A percentile compares a stretch with the other conserved stretches of the same genome.
Conservation (phyloP, 2,113 vertebrate species). For the Microtus montanus region DNA sequence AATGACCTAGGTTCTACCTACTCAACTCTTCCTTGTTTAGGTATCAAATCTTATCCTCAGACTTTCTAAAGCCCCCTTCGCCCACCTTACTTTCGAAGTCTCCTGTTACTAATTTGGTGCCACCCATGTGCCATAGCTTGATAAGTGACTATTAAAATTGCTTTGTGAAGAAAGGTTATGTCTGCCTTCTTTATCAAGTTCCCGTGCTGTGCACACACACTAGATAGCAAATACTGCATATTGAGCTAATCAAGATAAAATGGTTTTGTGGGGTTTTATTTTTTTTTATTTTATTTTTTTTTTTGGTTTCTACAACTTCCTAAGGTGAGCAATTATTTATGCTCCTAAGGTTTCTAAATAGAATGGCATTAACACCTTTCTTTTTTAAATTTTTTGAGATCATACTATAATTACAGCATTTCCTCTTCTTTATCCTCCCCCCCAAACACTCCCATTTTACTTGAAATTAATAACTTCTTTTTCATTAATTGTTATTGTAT, state of each 20-base stretch:
- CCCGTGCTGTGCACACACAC: background rate
- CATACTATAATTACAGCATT: background rate
- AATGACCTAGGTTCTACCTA: background rate
- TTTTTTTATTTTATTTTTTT: background rate
- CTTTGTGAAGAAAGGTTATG: background rate
- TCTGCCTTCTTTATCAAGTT: background rate
- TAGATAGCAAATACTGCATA: background rate
- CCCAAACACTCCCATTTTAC: background rate
- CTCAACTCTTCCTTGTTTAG: background rate
- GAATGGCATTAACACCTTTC: background rate
- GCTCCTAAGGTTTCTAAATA: background rate
- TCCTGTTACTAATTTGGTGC: background rate
- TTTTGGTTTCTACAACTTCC: background rate
- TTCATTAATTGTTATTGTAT: background rate
- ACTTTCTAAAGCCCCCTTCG: background rate
- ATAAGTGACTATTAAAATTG: background rate
- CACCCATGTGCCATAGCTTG: background rate
- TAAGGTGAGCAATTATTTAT: background rate
- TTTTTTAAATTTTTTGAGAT: background rate
- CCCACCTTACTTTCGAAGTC: background rate
- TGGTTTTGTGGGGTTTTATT: accelerated
- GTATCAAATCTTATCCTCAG: background rate
- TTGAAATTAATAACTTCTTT: background rate
- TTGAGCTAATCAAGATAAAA: background rate
- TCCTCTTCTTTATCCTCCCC: background rate